phyloP scores from a whole-genome alignment of 1,140 invertebrate genomes.

The Maniola jurtina region DNA sequence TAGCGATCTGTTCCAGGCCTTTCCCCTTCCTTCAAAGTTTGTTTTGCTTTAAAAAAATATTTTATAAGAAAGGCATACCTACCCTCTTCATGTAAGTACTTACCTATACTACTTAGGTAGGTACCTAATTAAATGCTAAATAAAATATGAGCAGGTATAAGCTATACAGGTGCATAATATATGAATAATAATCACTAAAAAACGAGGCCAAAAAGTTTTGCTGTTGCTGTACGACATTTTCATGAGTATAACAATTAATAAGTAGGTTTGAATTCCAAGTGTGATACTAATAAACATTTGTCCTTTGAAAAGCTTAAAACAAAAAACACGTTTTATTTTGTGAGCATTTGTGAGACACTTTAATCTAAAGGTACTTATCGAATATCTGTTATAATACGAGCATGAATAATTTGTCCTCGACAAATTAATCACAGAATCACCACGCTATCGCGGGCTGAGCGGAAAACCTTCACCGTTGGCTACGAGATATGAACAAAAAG shows the following conservation, averaged over 20 bases:
- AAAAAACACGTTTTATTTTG: conserved; percentile 6
- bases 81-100: no score
- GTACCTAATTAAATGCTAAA: no score
- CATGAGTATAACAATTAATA: neutral
- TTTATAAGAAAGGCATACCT: no score
- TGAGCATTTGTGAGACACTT: neutral
- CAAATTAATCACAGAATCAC: conserved; percentile 25
- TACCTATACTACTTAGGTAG: no score
- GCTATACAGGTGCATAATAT: no score
- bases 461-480: conserved; percentile 28
- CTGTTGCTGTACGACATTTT: neutral
- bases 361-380: conserved; percentile 9
- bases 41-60: no score
- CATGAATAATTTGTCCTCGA: conserved; percentile 11
- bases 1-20: no score
- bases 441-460: conserved; percentile 24
- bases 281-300: neutral
- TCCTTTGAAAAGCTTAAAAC: neutral
- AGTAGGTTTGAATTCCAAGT: neutral
- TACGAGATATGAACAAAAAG: conserved; percentile 26
- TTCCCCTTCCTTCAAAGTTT: no score
- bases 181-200: neutral
- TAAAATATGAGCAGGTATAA: neutral
- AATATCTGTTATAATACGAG: conserved; percentile 5
- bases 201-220: neutral